phyloP scores from a whole-genome alignment of 2,113 vertebrate genomes.

The Tragulus kanchil region DNA sequence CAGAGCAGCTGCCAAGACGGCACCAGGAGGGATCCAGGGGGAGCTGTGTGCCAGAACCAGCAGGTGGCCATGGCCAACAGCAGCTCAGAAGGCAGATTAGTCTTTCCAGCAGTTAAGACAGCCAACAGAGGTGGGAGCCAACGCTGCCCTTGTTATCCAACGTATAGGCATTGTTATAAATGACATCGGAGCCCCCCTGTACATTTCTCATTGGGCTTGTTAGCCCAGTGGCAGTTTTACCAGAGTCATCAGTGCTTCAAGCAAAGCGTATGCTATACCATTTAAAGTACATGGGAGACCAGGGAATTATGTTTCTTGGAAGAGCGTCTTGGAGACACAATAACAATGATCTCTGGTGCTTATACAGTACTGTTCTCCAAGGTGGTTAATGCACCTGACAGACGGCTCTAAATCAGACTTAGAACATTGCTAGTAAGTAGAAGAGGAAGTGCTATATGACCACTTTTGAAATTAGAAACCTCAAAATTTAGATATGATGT shows the following conservation, averaged over 20 bases:
- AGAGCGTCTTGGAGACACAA: slow-evolving; percentile 56
- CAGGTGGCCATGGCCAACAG: slow-evolving; percentile 75
- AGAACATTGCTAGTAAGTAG: background rate
- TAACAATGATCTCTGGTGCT: slow-evolving; percentile 25
- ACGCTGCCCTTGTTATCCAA: slow-evolving; percentile 20
- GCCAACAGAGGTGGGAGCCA: slow-evolving; percentile 74
- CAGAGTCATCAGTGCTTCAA: slow-evolving; percentile 14
- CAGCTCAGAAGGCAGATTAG: slow-evolving; percentile 57
- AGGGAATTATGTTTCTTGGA: slow-evolving; percentile 54
- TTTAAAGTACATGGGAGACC: slow-evolving; percentile 58
- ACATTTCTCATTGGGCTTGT: slow-evolving; percentile 65
- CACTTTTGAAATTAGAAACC: background rate
- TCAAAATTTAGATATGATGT: background rate
- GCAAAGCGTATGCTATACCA: slow-evolving; percentile 45
- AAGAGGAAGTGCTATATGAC: background rate
- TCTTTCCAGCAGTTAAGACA: slow-evolving; percentile 53
- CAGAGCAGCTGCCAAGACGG: slow-evolving; percentile 42
- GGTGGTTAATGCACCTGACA: background rate
- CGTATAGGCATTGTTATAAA: slow-evolving; percentile 74
- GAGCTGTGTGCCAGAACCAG: slow-evolving; percentile 66
- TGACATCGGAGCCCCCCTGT: background rate
- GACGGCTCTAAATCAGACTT: background rate
- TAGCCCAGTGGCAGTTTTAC: slow-evolving; percentile 67
- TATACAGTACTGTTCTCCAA: background rate
- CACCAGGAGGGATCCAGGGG: slow-evolving; percentile 69